Percentiles rank a stretch among this genome's conserved stretches.
phyloP scores from a whole-genome alignment of 2,113 vertebrate species.

The Melanostigma gelatinosum region DNA sequence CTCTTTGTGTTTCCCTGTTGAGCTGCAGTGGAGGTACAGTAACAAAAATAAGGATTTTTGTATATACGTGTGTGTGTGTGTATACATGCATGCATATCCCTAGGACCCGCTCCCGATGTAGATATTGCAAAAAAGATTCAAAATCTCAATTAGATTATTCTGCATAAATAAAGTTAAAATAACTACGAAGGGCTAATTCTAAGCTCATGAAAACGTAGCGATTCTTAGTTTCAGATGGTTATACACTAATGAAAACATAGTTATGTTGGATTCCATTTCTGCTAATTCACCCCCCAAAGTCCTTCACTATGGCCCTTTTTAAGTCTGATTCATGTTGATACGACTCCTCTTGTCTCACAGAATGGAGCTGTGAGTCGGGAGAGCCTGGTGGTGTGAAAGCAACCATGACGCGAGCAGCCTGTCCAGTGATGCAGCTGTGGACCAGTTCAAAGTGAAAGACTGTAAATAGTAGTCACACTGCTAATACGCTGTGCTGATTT shows the following conservation, averaged over 20 bases:
- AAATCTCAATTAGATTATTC: no score
- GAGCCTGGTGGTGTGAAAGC: slow-evolving; percentile 90
- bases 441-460: slow-evolving; percentile 1
- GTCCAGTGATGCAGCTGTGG: not conserved
- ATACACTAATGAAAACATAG: no score
- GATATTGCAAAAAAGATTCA: no score
- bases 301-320: not conserved
- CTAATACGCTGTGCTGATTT: slow-evolving; percentile 46
- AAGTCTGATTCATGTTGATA: not conserved
- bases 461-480: slow-evolving; percentile 58
- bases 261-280: not conserved
- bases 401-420: not conserved
- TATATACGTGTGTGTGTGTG: no score
- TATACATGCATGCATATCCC: no score
- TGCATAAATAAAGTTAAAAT: no score
- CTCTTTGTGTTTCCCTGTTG: not conserved
- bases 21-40: not conserved
- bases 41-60: not conserved
- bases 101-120: no score
- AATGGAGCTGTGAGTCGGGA: slow-evolving; percentile 90
- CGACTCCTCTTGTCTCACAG: slow-evolving; percentile 75
- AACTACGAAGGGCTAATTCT: no score
- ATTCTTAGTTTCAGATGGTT: no score
- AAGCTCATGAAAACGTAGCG: no score
- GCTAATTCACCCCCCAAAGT: not conserved